These are phyloP conservation scores for Semnornis frantzii DNA, from an alignment of 2,113 vertebrate genomes.

Conservation along the genomic window DNA sequence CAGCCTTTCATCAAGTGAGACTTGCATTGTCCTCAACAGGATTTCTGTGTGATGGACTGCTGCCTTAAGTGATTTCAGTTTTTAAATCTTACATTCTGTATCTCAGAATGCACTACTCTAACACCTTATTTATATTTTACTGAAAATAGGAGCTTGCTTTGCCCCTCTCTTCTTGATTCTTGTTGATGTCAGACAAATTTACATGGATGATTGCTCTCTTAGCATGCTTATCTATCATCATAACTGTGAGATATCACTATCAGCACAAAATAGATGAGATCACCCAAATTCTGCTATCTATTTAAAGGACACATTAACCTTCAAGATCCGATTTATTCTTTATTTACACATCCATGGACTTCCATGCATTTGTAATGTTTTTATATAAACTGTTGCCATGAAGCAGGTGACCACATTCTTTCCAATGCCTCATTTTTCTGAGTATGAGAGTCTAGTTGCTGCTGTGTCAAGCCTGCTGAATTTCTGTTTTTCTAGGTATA, in stretches of 20 bases:
- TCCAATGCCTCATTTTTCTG: neutral
- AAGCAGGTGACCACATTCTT: neutral
- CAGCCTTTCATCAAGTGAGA: conserved; percentile 5
- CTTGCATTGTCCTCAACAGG: neutral
- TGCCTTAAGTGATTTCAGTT: neutral
- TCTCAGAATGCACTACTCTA: neutral
- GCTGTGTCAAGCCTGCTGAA: neutral
- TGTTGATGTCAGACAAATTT: conserved; percentile 54
- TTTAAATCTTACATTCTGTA: neutral
- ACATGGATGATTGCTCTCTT: conserved; percentile 48
- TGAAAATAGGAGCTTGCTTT: conserved; percentile 3
- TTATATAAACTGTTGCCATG: neutral
- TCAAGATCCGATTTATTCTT: conserved; percentile 28
- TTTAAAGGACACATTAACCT: conserved; percentile 38
- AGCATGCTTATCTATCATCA: conserved; percentile 33
- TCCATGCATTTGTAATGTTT: neutral
- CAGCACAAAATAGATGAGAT: neutral
- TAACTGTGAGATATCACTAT: neutral
- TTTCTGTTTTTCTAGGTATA: neutral
- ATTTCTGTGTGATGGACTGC: neutral
- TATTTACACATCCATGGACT: conserved; percentile 28
- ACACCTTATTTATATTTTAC: conserved; percentile 18
- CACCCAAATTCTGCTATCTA: neutral
- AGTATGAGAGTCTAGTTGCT: neutral
- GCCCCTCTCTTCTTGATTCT: neutral